These are phyloP conservation scores for Apostichopus leukothele DNA, from an alignment of 53 echinoderm and acorn worm species.

Conservation along the genomic window DNA sequence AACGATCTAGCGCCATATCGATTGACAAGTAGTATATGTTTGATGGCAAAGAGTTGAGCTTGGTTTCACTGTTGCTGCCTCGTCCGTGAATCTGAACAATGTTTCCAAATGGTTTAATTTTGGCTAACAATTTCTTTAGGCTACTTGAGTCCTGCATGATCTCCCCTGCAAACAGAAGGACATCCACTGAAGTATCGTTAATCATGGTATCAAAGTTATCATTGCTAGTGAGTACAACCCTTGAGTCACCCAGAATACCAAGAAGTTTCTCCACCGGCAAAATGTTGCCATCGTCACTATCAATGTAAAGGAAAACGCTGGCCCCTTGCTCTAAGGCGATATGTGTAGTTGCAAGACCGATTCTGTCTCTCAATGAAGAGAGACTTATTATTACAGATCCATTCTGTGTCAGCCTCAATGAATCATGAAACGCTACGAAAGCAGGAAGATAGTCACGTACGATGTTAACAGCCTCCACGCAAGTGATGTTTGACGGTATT, in stretches of 20 bases:
- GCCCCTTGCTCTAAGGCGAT: conserved; percentile 95
- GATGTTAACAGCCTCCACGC: conserved; percentile 89
- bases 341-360: conserved; percentile 93
- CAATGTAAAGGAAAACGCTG: conserved; percentile 88
- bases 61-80: conserved; percentile 66
- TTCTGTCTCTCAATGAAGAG: conserved; percentile 84
- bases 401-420: conserved; percentile 84
- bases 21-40: conserved; percentile 91
- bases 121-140: conserved; percentile 78
- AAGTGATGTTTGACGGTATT: conserved; percentile 81
- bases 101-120: conserved; percentile 90
- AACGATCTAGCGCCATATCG: conserved; percentile 90
- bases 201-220: conserved; percentile 90
- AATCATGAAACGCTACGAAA: conserved; percentile 95
- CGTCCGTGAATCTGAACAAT: conserved; percentile 91
- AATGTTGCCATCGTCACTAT: conserved; percentile 89
- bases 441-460: conserved; percentile 93
- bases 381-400: conserved; percentile 91
- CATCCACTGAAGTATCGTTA: conserved; percentile 90
- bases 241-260: conserved; percentile 86
- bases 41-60: conserved; percentile 73
- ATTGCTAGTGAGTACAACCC: conserved; percentile 88
- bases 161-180: conserved; percentile 90
- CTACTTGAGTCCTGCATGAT: conserved; percentile 81
- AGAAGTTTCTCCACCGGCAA: conserved; percentile 93